These are phyloP conservation scores for Phalacrocorax carbo DNA, from an alignment of 2,113 vertebrate species.

Conservation along the genomic window DNA sequence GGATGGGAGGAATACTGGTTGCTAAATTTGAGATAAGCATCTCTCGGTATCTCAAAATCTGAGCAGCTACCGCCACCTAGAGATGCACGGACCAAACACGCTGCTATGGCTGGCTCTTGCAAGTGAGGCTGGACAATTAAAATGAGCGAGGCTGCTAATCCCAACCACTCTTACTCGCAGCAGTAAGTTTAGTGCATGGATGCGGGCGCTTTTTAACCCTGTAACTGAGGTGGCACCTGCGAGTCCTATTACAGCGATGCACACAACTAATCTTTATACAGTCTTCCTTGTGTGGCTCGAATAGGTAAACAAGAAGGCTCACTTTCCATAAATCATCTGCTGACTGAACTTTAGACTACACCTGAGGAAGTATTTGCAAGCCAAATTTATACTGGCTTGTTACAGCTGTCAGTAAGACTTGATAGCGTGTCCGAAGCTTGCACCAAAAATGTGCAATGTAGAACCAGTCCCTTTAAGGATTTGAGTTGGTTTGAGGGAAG, in stretches of 20 bases:
- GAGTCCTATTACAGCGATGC: not conserved
- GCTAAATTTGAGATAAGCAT: constrained; percentile 41
- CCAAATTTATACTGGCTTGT: not conserved
- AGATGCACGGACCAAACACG: not conserved
- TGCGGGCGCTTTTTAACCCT: not conserved
- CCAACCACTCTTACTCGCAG: not conserved
- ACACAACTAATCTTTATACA: not conserved
- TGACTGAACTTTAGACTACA: not conserved
- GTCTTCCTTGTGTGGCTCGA: not conserved
- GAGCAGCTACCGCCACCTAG: constrained; percentile 68
- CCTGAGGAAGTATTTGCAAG: constrained; percentile 18
- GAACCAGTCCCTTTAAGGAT: not conserved
- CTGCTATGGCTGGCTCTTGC: not conserved
- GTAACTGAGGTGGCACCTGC: not conserved
- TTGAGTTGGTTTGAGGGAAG: not conserved
- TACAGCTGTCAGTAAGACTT: not conserved
- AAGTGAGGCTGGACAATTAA: not conserved
- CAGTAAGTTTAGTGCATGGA: too few species aligned
- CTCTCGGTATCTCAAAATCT: constrained; percentile 41
- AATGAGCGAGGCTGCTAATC: not conserved
- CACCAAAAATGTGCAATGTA: not conserved
- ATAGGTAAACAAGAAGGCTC: not conserved
- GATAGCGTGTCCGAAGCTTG: not conserved
- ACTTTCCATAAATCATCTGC: not conserved
- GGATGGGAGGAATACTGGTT: constrained; percentile 24